Base-by-base conservation (phyloP, 2,113 vertebrate genomes). In the Rhinopomastus cyanomelas region DNA sequence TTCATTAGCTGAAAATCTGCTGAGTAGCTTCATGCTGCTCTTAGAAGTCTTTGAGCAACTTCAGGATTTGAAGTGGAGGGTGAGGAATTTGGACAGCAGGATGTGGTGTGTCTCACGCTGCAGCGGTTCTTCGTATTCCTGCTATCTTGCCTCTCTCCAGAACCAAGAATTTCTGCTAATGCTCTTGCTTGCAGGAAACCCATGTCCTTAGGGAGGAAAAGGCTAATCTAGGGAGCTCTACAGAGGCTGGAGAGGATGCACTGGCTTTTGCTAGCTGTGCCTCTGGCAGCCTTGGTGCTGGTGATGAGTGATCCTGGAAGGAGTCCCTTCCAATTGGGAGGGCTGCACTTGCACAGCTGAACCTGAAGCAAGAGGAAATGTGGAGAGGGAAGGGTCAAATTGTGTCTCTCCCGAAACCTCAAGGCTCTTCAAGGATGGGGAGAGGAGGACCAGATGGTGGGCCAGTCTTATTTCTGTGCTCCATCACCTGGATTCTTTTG, bases 1-100 rank as follows among this genome's bases (percentile, higher is more conserved):
- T 92, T 85, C 46, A 52, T 96, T 96, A 90, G 92, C 92, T 95
- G 93, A 85, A 96, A 90, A 94, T 92, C 75, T 95, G 64, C 84
- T 95, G 78, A 87, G 73, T 69, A 88, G 87, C 74, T 91, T 86
- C 79, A 65, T 82, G 65, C 42, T 89, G 37, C 65, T 89, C 75
- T 92, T 57, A 90, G 81, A 87, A 85, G 90, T 93, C 91, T 76
- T 42, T 61, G 26, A 93, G 88, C 2, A 4, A 76, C 83, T 90
- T 85, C 3, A 76, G 77, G 86, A 79, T 90, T 91, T 84, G 85
- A 88, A 94, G 83, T 64, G 0, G 16, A 69, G 78, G 69, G 56
- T 84, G 88, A 93, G 81, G 92, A 93, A 91, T 86, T 88, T 2
- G 44, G 64, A 84, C 46, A 77, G 91, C 89, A 89, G 62, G 83